Evolutionary conservation across 2,797 vertebrate genomes (phyloP).

Genomic region (Remorina albescens): DNA sequence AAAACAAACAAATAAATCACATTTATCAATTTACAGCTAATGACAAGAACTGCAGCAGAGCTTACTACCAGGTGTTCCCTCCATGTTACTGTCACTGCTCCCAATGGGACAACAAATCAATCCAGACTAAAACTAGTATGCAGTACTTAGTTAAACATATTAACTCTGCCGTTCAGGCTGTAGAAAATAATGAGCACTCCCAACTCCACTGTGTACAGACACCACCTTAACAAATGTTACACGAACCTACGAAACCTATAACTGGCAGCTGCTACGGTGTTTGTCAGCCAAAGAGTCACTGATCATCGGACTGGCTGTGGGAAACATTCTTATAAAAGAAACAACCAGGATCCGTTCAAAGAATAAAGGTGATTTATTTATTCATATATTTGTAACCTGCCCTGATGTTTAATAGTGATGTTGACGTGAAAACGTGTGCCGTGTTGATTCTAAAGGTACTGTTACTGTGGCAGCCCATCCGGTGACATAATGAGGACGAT

Average conservation of each 20-base stretch:
- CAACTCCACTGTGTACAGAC: constrained; percentile 7
- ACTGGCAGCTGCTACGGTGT: background rate
- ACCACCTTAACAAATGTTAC: background rate
- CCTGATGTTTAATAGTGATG: no score
- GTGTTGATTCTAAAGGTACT: background rate
- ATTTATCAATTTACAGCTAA: background rate
- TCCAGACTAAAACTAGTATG: background rate
- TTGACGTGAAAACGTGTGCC: background rate
- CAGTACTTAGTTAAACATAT: background rate
- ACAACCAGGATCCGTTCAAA: no score
- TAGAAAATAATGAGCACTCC: no score
- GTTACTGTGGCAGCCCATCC: constrained; percentile 21
- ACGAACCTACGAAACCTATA: constrained; percentile 27
- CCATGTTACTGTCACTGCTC: background rate
- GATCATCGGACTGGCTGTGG: constrained; percentile 9
- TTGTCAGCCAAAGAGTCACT: constrained; percentile 3
- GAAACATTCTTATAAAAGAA: background rate
- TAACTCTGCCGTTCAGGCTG: no score
- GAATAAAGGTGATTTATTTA: background rate
- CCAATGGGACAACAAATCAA: background rate
- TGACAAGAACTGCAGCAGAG: background rate
- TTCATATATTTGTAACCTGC: background rate
- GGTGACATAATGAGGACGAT: background rate
- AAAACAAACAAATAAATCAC: no score
- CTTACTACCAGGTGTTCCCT: background rate